Percentiles rank a stretch among this genome's conserved stretches.
phyloP scores from a whole-genome alignment of 2,888 invertebrate genomes.

The Merodon equestris region DNA sequence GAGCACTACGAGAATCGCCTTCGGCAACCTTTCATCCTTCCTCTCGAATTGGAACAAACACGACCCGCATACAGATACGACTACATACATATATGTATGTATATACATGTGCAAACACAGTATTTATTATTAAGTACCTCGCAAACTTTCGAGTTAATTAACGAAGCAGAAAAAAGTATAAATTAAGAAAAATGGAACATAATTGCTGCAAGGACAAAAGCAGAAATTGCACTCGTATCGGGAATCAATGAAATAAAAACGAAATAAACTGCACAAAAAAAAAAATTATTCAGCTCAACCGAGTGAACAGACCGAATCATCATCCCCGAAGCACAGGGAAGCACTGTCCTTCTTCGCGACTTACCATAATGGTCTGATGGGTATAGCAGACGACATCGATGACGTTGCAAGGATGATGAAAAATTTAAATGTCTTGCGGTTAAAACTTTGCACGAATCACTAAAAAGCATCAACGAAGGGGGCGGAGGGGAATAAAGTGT shows the following conservation, averaged over 20 bases:
- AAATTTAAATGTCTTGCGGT: slow-evolving; percentile 57
- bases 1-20: neutral
- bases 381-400: slow-evolving; percentile 23
- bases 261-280: slow-evolving; percentile 33
- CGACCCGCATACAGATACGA: neutral
- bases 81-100: too few species aligned
- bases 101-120: slow-evolving; percentile 9
- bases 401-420: slow-evolving; percentile 40
- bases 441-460: slow-evolving; percentile 37
- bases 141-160: slow-evolving; percentile 44
- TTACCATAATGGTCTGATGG: too few species aligned
- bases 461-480: neutral
- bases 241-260: slow-evolving; percentile 56
- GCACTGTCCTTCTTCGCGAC: neutral
- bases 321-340: slow-evolving; percentile 23
- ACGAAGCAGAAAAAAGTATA: slow-evolving; percentile 25
- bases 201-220: neutral
- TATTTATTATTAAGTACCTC: slow-evolving; percentile 48
- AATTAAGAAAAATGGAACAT: slow-evolving; percentile 4
- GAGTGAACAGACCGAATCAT: slow-evolving; percentile 20
- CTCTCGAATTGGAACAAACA: neutral
- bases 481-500: slow-evolving; percentile 28
- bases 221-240: neutral
- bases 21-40: neutral
- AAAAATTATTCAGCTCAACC: slow-evolving; percentile 30